Evolutionary conservation across 2,113 vertebrate species (phyloP), one percentile per base, ranked within the genome.

Genomic region (Strix aluco): DNA sequence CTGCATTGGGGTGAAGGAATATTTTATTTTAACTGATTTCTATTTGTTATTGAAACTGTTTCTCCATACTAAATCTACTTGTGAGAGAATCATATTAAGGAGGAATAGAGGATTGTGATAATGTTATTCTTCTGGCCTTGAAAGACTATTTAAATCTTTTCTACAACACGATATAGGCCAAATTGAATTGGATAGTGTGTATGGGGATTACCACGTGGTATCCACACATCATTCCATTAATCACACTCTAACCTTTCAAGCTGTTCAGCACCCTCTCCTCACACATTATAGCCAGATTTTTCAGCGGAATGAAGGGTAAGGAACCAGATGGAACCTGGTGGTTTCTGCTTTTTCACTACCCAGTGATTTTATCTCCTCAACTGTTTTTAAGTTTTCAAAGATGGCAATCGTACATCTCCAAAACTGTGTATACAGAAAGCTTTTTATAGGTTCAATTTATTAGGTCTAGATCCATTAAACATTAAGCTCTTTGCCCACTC

Each of bases 81-180:
- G 63, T 19, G 52, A 82, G 71, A 83, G 49, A 94, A 94, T 69
- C 40, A 32, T 30, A 80, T 92, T 87, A 93, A 88, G 79, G 66
- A 84, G 88, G 70, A 90, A 91, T n/a, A 59, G 32, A 91, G 17
- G 44, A 70, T 30, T 81, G 74, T 42, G 70, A 46, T 97, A 96
- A 97, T 80, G 86, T 94, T 83, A 22, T 93, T 88, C 88, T 93
- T 81, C 69, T 82, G 61, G 74, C 85, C 88, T 85, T 89, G 84
- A 91, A 96, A 93, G 55, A 72, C 92, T 93, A 88, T 92, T 97
- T 88, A 92, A 95, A 87, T 94, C 82, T 91, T 90, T 90, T 77
- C 51, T 83, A 81, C 82, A 86, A 70, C 47, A 42, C 0, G 27
- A 84, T 77, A 44, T 1, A 63, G 73, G 58, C 57, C 81, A 96